Evolutionary conservation across 2,888 invertebrate genomes (phyloP).

Genomic region (Drosophila hamatofila): DNA sequence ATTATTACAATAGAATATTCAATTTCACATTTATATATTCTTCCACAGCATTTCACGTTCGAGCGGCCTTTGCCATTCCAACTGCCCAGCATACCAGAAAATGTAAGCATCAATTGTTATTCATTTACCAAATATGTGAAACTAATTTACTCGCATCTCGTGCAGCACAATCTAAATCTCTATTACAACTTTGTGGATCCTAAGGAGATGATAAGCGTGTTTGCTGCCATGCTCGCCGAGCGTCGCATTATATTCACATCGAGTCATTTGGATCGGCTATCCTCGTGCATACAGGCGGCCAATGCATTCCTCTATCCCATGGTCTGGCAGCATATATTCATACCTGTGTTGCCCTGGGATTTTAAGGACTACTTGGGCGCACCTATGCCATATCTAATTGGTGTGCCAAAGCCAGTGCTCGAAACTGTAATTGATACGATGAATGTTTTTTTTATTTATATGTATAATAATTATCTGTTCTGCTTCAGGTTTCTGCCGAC

Average conservation of each 20-base stretch:
- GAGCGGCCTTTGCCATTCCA: conserved; percentile 92
- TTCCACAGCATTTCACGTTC: conserved; percentile 91
- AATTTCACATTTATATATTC: conserved; percentile 47
- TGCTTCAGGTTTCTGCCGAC: conserved; percentile 87
- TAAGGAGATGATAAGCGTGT: conserved; percentile 97
- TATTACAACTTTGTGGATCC: conserved; percentile 99
- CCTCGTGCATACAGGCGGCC: conserved; percentile 97
- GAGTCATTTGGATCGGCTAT: conserved; percentile 93
- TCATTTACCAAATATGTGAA: background rate
- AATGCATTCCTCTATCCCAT: conserved; percentile 98
- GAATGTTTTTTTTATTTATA: background rate
- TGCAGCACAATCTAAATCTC: conserved; percentile 97
- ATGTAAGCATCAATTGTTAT: conserved; percentile 88
- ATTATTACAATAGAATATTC: background rate
- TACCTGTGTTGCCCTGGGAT: conserved; percentile 96
- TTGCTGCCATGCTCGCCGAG: conserved; percentile 98
- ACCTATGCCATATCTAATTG: conserved; percentile 99
- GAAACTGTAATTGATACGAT: conserved; percentile 76
- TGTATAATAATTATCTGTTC: background rate
- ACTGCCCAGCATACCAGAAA: conserved; percentile 97
- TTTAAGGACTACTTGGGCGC: conserved; percentile 96
- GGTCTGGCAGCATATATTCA: conserved; percentile 99
- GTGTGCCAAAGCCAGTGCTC: conserved; percentile 94
- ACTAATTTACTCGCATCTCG: conserved; percentile 3
- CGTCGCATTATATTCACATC: conserved; percentile 97